These are phyloP conservation scores for Ptychochromis oligacanthus DNA, from an alignment of 2,113 vertebrate species.

Conservation along the genomic window DNA sequence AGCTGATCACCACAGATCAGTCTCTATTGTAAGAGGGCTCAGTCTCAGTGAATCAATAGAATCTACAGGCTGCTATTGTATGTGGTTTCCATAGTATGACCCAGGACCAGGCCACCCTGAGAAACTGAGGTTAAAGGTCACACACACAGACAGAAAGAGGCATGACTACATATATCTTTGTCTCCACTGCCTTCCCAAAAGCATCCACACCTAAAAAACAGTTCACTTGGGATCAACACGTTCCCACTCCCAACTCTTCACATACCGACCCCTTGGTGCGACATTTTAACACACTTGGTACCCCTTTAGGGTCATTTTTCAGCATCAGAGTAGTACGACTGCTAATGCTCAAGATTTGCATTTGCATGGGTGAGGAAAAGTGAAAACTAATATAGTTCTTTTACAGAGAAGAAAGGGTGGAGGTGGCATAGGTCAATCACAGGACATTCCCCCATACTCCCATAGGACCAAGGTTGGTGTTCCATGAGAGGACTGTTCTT, in stretches of 20 bases:
- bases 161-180: slow-evolving; percentile 18
- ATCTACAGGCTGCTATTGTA: slow-evolving; percentile 46
- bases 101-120: slow-evolving; percentile 45
- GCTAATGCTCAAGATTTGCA: neutral
- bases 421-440: neutral
- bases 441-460: neutral
- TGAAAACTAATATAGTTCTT: slow-evolving; percentile 3
- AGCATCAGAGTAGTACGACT: neutral
- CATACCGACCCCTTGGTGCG: neutral
- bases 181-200: neutral
- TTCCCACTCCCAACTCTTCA: slow-evolving; percentile 1
- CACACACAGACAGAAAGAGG: slow-evolving; percentile 37
- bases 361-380: neutral
- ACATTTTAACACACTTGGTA: neutral
- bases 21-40: slow-evolving; percentile 51
- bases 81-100: slow-evolving; percentile 54
- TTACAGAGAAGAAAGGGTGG: neutral
- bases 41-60: slow-evolving; percentile 44
- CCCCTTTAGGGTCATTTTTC: neutral
- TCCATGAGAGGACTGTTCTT: neutral
- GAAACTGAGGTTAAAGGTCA: slow-evolving; percentile 37
- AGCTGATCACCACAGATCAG: slow-evolving; percentile 20
- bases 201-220: neutral
- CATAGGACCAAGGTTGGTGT: neutral
- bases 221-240: neutral